phyloP scores from a whole-genome alignment of 23 tunicate genomes.

The Ascidia mentula region DNA sequence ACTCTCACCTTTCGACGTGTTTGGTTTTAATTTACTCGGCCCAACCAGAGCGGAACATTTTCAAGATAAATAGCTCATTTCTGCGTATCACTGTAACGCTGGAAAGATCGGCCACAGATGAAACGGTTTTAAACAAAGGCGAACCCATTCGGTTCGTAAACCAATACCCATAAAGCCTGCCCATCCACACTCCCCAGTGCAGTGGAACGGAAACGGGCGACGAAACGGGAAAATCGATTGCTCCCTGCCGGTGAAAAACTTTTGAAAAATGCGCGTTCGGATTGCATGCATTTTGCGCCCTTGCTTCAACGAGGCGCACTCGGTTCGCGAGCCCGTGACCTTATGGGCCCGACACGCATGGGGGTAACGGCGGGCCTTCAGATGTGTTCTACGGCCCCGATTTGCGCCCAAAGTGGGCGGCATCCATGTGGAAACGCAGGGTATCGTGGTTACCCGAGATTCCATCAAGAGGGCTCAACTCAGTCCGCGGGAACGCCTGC shows the following conservation, averaged over 20 bases:
- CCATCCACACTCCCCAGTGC: not conserved
- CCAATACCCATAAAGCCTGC: not conserved
- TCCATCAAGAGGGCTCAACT: not conserved
- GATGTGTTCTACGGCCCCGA: not conserved
- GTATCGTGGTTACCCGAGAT: not conserved
- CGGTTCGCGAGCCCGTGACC: too few species aligned
- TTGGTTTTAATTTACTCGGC: too few species aligned
- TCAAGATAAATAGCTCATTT: too few species aligned
- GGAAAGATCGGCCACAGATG: too few species aligned
- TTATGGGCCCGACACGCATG: not conserved
- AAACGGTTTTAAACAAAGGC: too few species aligned
- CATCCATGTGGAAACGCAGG: conserved; percentile 1
- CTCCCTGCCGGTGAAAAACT: too few species aligned
- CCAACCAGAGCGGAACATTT: too few species aligned
- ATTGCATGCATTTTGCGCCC: too few species aligned
- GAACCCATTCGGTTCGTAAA: not conserved
- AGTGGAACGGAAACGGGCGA: not conserved
- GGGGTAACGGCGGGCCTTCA: not conserved
- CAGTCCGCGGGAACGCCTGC: not conserved
- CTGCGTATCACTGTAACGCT: too few species aligned
- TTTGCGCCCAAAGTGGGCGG: not conserved
- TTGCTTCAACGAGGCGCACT: too few species aligned
- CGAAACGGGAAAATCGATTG: not conserved
- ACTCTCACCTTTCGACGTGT: too few species aligned
- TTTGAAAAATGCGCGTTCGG: too few species aligned